Evolutionary conservation across 2,797 vertebrate species (phyloP), one percentile per base, ranked within the genome.

Genomic region (Poecilia velifera): DNA sequence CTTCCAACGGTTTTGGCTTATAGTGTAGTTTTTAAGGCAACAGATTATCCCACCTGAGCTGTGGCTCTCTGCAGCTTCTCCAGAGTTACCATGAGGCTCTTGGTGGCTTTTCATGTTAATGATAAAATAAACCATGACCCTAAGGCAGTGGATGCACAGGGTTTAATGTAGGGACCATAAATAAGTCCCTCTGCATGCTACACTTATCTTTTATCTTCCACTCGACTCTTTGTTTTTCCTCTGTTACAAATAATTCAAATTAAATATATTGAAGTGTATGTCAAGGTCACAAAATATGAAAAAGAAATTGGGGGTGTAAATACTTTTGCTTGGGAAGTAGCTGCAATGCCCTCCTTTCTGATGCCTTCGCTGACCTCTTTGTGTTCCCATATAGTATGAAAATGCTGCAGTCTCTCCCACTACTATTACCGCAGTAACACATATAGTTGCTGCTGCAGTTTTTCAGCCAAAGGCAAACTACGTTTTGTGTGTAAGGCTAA

Each of bases 391-490:
- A 84, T 86, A 86, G 85, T 83, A 81, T 84, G 77, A 82, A 92
- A 92, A 83, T 87, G 88, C 93, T 92, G 93, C 92, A 93, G 90
- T 87, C 87, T 84, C 84, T 92, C 70, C 45, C 89, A 85, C 86
- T 80, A 73, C 84, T 84, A 87, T 86, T 80, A 80, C 90, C 90
- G 93, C 91, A 92, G 89, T 84, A 82, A 88, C 89, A 90, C 88
- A 87, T 84, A 90, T 89, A 86, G 83, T 79, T 45, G 57, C 73
- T 89, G 85, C 92, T 90, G 92, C 92, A 93, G 88, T 91, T 91
- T 92, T 85, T 81, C 89, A 82, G 91, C 91, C 90, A 78, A 71
- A 72, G 90, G 93, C 92, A 82, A 90, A 87, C 88, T 82, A 88
- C 89, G 90, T 83, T n/a, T 43, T 59, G 74, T 34, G 51, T 62